phyloP scores from a whole-genome alignment of 2,113 vertebrate species.

The Pithys albifrons region DNA sequence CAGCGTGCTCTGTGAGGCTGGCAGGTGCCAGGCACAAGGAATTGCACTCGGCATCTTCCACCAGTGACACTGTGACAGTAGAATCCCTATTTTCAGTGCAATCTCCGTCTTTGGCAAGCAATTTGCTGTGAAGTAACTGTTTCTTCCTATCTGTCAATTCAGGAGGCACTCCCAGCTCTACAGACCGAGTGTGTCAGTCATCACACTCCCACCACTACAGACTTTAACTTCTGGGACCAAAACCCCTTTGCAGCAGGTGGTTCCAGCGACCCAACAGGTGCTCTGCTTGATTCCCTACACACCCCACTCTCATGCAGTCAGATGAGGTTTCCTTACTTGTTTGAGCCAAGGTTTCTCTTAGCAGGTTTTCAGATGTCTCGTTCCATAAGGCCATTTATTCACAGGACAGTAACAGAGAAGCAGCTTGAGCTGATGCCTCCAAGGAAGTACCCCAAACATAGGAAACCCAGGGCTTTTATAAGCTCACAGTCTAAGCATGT shows the following conservation, averaged over 20 bases:
- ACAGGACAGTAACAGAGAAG: neutral
- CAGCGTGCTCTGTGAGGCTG: fast-evolving
- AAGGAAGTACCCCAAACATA: neutral
- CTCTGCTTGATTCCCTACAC: neutral
- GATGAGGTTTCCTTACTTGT: neutral
- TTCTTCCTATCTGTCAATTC: neutral
- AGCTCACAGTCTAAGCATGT: fast-evolving
- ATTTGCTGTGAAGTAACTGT: neutral
- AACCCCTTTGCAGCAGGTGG: too few relatives aligned
- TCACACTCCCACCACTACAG: neutral
- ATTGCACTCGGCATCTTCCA: neutral
- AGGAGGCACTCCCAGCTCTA: neutral
- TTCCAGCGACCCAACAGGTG: neutral
- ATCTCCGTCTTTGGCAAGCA: neutral
- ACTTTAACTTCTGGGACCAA: too few relatives aligned
- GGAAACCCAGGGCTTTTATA: neutral
- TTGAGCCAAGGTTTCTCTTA: neutral
- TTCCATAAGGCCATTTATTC: neutral
- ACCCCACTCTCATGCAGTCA: neutral
- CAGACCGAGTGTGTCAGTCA: too few relatives aligned
- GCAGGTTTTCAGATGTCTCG: neutral
- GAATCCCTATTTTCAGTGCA: neutral
- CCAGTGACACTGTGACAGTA: neutral
- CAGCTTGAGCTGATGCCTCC: neutral
- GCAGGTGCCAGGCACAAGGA: neutral